phyloP scores from a whole-genome alignment of 2,113 vertebrate species.

The Coryphaenoides rupestris region DNA sequence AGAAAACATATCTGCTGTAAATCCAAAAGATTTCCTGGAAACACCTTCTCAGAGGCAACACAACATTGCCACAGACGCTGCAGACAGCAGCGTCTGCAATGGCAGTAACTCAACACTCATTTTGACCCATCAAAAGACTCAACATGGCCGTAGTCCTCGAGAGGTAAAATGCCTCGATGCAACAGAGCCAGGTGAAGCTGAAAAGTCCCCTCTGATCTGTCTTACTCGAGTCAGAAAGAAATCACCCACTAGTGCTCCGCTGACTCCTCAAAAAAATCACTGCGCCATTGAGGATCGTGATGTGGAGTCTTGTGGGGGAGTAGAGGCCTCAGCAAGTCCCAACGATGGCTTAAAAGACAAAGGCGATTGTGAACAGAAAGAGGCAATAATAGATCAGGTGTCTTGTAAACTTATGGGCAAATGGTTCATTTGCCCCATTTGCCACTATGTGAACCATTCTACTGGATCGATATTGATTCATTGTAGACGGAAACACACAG shows the following conservation, averaged over 20 bases:
- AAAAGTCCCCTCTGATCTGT: background rate
- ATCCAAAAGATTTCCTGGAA: too few species aligned
- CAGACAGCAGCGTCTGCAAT: too few species aligned
- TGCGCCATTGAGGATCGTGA: too few species aligned
- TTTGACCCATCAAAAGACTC: conserved; percentile 83
- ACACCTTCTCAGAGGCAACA: too few species aligned
- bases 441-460: conserved; percentile 50
- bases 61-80: too few species aligned
- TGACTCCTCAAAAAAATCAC: too few species aligned
- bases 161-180: background rate
- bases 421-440: conserved; percentile 39
- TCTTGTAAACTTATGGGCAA: background rate
- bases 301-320: too few species aligned
- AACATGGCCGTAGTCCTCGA: conserved; percentile 76
- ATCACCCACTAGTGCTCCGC: too few species aligned
- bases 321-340: too few species aligned
- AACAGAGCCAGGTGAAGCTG: background rate
- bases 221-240: too few species aligned
- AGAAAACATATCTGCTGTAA: too few species aligned
- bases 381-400: background rate
- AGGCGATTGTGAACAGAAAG: background rate
- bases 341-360: too few species aligned
- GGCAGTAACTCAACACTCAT: conserved; percentile 69
- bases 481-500: conserved; percentile 25
- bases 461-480: conserved; percentile 38